These are phyloP conservation scores for Ganaspis brasiliensis DNA, from an alignment of 2,888 invertebrate species.

Conservation along the genomic window DNA sequence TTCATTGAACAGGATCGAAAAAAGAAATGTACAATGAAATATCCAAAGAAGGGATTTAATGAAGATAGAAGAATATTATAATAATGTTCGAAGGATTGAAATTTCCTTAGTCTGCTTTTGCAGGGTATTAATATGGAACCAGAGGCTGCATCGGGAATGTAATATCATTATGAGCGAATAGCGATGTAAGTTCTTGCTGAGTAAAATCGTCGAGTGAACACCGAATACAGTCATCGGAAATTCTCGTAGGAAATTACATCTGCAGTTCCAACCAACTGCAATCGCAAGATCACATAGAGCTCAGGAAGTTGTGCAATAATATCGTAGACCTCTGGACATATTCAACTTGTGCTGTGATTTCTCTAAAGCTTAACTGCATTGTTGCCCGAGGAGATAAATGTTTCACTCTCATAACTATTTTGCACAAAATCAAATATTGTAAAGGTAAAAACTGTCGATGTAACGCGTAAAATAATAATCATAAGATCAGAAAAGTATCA, in stretches of 20 bases:
- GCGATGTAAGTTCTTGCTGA: constrained; percentile 16
- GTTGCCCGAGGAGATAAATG: neutral
- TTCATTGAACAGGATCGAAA: too few relatives aligned
- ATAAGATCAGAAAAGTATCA: too few relatives aligned
- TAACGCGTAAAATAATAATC: neutral
- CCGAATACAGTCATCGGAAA: constrained; percentile 16
- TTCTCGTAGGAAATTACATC: constrained; percentile 29
- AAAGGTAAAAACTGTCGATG: neutral
- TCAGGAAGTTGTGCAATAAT: constrained; percentile 16
- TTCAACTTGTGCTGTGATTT: neutral
- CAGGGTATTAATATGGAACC: neutral
- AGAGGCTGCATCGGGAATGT: neutral
- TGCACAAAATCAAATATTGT: neutral
- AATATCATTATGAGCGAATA: constrained; percentile 7
- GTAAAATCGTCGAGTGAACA: constrained; percentile 25
- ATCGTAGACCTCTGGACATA: constrained; percentile 9
- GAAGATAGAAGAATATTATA: neutral
- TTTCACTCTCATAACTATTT: neutral
- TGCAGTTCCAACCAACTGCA: constrained; percentile 7
- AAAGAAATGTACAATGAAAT: neutral
- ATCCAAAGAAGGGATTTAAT: neutral
- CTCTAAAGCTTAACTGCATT: neutral
- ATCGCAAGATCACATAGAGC: constrained; percentile 23
- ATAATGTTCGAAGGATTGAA: neutral
- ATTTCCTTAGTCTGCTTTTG: neutral